Percentiles rank a stretch among this genome's conserved stretches.
Evolutionary conservation across 2,797 vertebrate species (phyloP).

Genomic region (Vireo griseus): DNA sequence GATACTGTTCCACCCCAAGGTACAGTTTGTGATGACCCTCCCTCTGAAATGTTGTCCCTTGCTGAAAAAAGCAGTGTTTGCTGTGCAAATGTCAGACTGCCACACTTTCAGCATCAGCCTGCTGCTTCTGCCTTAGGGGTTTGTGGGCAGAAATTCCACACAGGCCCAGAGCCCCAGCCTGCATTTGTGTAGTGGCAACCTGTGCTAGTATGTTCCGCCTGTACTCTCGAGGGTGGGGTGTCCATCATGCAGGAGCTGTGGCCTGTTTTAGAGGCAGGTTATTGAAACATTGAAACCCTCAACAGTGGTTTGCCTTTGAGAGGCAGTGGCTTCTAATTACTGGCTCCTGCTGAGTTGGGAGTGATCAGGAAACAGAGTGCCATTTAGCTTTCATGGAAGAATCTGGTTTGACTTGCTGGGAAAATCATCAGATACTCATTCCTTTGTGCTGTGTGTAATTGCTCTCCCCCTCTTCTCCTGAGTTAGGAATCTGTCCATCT

Average conservation of each 20-base stretch:
- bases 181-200: background rate
- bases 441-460: background rate
- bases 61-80: background rate
- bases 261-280: background rate
- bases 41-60: background rate
- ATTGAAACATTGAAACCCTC: background rate
- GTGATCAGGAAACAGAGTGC: background rate
- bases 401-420: background rate
- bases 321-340: background rate
- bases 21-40: background rate
- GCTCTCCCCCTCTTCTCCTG: background rate
- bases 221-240: background rate
- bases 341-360: background rate
- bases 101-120: fast-evolving
- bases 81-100: background rate
- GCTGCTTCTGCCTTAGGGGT: background rate
- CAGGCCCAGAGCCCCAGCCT: background rate
- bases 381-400: background rate
- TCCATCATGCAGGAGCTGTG: background rate
- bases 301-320: background rate
- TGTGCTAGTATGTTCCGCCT: background rate
- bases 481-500: background rate
- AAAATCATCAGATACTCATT: background rate
- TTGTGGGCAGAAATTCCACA: background rate
- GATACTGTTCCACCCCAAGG: background rate